phyloP scores from a whole-genome alignment of 2,888 invertebrate genomes.

The Apotomis capreana region DNA sequence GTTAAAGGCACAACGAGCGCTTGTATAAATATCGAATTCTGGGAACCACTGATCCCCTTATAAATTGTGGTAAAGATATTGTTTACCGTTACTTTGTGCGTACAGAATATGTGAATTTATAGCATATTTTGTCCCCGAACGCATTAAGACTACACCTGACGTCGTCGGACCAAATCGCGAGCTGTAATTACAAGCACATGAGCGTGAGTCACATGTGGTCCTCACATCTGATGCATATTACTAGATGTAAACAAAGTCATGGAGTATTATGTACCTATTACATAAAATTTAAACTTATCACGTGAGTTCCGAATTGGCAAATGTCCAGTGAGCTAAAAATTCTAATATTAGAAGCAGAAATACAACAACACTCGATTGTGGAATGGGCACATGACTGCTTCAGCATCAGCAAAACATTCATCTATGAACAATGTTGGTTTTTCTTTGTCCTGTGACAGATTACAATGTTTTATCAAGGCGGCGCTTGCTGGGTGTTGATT shows the following conservation, averaged over 20 bases:
- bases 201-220: slow-evolving; percentile 19
- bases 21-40: background rate
- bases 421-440: slow-evolving; percentile 24
- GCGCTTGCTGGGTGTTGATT: slow-evolving; percentile 2
- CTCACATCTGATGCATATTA: slow-evolving; percentile 11
- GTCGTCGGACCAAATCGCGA: slow-evolving; percentile 13
- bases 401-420: slow-evolving; percentile 41
- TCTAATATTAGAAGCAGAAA: slow-evolving; percentile 80
- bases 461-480: slow-evolving; percentile 27
- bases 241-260: slow-evolving; percentile 33
- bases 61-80: slow-evolving; percentile 1
- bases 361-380: slow-evolving; percentile 66
- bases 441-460: slow-evolving; percentile 32
- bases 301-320: slow-evolving; percentile 71
- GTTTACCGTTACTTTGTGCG: slow-evolving; percentile 8
- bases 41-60: background rate
- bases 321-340: slow-evolving; percentile 75
- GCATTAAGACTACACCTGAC: slow-evolving; percentile 19
- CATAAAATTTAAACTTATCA: slow-evolving; percentile 59
- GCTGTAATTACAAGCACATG: slow-evolving; percentile 28
- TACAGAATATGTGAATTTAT: background rate
- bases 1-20: slow-evolving; percentile 5
- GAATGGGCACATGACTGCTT: slow-evolving; percentile 77
- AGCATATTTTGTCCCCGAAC: slow-evolving; percentile 7
- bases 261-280: slow-evolving; percentile 39